phyloP scores from a whole-genome alignment of 1,140 invertebrate genomes.

The Cyclina sinensis region DNA sequence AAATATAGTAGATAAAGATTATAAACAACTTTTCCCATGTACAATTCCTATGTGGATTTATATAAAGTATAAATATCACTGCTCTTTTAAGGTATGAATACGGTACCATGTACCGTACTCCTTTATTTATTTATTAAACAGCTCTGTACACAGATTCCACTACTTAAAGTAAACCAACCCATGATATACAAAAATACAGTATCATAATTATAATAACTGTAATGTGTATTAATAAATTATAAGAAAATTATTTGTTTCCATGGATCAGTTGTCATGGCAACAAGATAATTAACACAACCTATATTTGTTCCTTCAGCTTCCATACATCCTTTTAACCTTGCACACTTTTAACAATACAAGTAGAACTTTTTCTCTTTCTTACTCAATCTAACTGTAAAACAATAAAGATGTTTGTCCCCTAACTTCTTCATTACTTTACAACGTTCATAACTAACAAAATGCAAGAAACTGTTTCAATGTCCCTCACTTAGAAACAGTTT shows the following conservation, averaged over 20 bases:
- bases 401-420: conserved; percentile 30
- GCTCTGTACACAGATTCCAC: neutral
- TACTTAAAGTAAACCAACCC: neutral
- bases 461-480: neutral
- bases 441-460: neutral
- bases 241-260: neutral
- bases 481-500: neutral
- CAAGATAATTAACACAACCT: neutral
- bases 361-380: neutral
- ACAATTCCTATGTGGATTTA: neutral
- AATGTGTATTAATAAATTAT: conserved; percentile 4
- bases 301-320: neutral
- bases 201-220: neutral
- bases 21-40: conserved; percentile 42
- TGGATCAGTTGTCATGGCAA: neutral
- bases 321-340: neutral
- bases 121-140: neutral
- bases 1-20: conserved; percentile 15
- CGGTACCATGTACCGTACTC: too few relatives aligned
- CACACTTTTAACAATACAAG: neutral
- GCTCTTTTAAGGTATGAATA: neutral
- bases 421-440: conserved; percentile 27
- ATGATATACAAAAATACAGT: conserved; percentile 29
- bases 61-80: conserved; percentile 8
- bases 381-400: neutral